Conservation (phyloP, 2,888 invertebrate genomes). For the Drosophila nigritarsus region DNA sequence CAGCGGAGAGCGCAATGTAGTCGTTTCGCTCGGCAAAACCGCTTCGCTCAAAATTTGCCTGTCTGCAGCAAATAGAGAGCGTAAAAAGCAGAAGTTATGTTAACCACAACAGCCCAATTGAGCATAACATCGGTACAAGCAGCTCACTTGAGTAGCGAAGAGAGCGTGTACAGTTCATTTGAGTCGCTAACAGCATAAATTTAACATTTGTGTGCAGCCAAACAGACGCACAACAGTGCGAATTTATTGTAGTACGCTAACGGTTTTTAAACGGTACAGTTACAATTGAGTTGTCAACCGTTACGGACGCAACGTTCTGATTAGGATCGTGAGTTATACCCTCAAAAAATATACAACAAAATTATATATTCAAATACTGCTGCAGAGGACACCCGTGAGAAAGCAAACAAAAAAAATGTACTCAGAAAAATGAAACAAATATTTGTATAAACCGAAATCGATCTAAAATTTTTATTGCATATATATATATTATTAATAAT, state of each 20-base stretch:
- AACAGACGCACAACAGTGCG: conserved; percentile 43
- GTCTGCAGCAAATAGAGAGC: conserved; percentile 35
- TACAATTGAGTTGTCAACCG: conserved; percentile 69
- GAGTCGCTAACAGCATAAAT: conserved; percentile 39
- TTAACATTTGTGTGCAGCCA: conserved; percentile 52
- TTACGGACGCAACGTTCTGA: conserved; percentile 79
- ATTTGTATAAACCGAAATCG: conserved; percentile 64
- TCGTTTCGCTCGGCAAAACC: conserved; percentile 43
- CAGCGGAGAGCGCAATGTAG: conserved; percentile 15
- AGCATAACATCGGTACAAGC: conserved; percentile 24
- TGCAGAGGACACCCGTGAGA: conserved; percentile 40
- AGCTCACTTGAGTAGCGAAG: conserved; percentile 44
- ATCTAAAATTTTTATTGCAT: conserved; percentile 48
- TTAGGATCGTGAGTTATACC: conserved; percentile 74
- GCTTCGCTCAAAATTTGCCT: conserved; percentile 40
- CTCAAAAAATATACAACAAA: conserved; percentile 29
- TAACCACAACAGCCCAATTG: conserved; percentile 19
- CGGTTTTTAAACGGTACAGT: conserved; percentile 66
- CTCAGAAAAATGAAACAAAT: conserved; percentile 41
- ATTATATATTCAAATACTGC: conserved; percentile 22
- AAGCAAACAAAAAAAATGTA: conserved; percentile 10
- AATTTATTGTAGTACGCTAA: conserved; percentile 61
- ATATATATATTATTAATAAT: conserved; percentile 31
- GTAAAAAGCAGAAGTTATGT: conserved; percentile 24
- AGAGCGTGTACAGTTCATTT: conserved; percentile 41